A percentile compares a stretch with the other conserved stretches of the same genome.
phyloP scores from a whole-genome alignment of 1,140 invertebrate species.

The Calliphora vicina region DNA sequence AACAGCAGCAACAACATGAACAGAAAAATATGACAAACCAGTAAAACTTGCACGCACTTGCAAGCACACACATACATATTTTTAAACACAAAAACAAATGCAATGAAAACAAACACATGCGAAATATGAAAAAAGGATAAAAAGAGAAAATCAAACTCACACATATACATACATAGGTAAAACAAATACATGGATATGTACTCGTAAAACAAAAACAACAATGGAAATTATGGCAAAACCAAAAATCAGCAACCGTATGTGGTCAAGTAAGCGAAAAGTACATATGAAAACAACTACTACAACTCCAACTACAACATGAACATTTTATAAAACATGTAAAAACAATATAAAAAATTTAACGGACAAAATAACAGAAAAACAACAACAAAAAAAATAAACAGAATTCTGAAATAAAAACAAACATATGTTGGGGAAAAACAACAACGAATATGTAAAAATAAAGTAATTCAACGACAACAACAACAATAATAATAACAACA shows the following conservation, averaged over 20 bases:
- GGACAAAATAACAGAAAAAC: background rate
- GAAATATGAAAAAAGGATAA: background rate
- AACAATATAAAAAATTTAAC: background rate
- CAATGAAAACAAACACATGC: background rate
- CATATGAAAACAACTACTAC: slow-evolving; percentile 21
- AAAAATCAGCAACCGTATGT: slow-evolving; percentile 41
- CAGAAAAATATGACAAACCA: slow-evolving; percentile 8
- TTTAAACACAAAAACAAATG: background rate
- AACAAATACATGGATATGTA: background rate
- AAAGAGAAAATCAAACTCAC: background rate
- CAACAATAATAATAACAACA: background rate
- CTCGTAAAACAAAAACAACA: slow-evolving; percentile 8
- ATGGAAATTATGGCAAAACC: slow-evolving; percentile 36
- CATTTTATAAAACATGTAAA: background rate
- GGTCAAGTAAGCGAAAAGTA: slow-evolving; percentile 54
- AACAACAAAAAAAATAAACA: background rate
- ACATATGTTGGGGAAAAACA: slow-evolving; percentile 42
- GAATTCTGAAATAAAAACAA: background rate
- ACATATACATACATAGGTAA: background rate
- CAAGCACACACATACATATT: background rate
- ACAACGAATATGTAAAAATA: slow-evolving; percentile 47
- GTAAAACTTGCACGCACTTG: background rate
- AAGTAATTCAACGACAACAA: slow-evolving; percentile 43
- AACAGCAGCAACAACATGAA: background rate
- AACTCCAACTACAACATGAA: background rate